Percentiles rank a stretch among this genome's conserved stretches.
phyloP scores from a whole-genome alignment of 2,113 vertebrate species.

The Epinephelus moara region DNA sequence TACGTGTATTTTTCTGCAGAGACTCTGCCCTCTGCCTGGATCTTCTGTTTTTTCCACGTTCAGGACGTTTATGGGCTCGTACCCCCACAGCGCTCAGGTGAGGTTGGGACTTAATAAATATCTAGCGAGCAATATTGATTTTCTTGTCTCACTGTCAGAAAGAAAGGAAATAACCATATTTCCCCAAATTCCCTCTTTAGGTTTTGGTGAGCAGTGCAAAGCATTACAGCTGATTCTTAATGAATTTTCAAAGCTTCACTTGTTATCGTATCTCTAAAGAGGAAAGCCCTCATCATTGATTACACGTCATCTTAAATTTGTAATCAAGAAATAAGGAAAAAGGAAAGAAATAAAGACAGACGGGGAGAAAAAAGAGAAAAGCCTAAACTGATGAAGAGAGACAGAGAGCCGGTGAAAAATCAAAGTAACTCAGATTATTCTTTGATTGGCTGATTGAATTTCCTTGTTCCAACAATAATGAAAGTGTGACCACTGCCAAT shows the following conservation, averaged over 20 bases:
- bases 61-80: too few species aligned
- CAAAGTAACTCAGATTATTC: not conserved
- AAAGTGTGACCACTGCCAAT: not conserved
- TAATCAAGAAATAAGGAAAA: not conserved
- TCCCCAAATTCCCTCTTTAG: too few species aligned
- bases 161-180: too few species aligned
- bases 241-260: not conserved
- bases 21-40: too few species aligned
- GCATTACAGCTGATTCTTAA: too few species aligned
- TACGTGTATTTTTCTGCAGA: too few species aligned
- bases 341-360: not conserved
- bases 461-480: not conserved
- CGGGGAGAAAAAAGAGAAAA: not conserved
- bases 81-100: too few species aligned
- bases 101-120: too few species aligned
- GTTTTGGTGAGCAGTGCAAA: too few species aligned
- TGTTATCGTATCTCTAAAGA: not conserved
- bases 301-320: not conserved
- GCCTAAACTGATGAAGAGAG: not conserved
- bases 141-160: too few species aligned
- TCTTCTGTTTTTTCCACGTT: too few species aligned
- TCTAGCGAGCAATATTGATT: too few species aligned
- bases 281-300: not conserved
- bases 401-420: not conserved
- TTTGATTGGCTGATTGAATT: constrained; percentile 20